Evolutionary conservation across 2,888 invertebrate species (phyloP).

Genomic region (Luffia ferchaultella): DNA sequence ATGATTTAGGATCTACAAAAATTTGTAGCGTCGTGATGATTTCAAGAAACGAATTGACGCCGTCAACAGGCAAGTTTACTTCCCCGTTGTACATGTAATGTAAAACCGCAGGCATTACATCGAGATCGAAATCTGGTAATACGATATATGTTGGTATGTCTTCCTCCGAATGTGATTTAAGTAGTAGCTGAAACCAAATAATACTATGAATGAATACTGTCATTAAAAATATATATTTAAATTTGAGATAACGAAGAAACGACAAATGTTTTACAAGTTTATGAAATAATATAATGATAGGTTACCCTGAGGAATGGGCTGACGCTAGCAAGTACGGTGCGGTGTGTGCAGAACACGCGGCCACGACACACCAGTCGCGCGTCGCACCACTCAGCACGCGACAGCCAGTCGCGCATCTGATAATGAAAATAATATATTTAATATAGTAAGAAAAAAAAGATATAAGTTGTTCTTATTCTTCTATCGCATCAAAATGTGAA

Average conservation of each 20-base stretch:
- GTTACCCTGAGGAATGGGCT: conserved; percentile 74
- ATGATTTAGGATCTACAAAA: conserved; percentile 37
- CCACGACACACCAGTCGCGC: conserved; percentile 71
- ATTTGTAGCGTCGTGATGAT: conserved; percentile 58
- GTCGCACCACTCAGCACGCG: conserved; percentile 61
- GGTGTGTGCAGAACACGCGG: conserved; percentile 70
- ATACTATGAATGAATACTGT: no score
- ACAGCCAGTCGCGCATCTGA: conserved; percentile 53
- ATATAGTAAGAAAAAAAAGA: neutral
- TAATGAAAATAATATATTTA: neutral
- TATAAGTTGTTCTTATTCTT: no score
- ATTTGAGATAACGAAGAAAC: no score
- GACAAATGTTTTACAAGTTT: no score
- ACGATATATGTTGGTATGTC: conserved; percentile 69
- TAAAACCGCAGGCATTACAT: conserved; percentile 69
- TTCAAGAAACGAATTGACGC: conserved; percentile 65
- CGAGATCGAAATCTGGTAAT: conserved; percentile 70
- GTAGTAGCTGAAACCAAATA: conserved; percentile 31
- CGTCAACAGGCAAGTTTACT: conserved; percentile 64
- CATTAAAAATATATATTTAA: no score
- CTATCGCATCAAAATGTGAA: no score
- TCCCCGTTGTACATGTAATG: conserved; percentile 76
- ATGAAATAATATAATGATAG: no score
- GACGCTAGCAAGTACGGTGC: conserved; percentile 72
- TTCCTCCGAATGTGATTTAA: conserved; percentile 37